Evolutionary conservation across 2,888 invertebrate species (phyloP).

Genomic region (Resseliella maxima): DNA sequence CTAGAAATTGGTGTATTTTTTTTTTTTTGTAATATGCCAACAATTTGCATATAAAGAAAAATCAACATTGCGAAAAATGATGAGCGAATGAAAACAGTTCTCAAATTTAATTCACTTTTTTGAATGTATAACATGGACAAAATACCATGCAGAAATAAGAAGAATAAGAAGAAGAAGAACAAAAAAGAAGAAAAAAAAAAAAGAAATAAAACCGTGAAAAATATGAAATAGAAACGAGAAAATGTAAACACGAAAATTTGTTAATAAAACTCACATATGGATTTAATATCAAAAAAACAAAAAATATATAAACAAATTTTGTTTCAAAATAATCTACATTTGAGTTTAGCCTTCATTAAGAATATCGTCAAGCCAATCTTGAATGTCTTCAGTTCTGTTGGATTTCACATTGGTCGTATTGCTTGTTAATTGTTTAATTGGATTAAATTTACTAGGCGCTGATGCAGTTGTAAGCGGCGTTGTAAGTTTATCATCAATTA

Average conservation of each 20-base stretch:
- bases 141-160: too few relatives aligned
- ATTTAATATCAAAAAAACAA: constrained; percentile 13
- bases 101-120: too few relatives aligned
- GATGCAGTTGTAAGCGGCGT: neutral
- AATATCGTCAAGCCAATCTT: constrained; percentile 66
- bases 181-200: neutral
- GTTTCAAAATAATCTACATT: neutral
- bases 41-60: too few relatives aligned
- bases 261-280: constrained; percentile 44
- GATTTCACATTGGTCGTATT: neutral
- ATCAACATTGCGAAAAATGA: too few relatives aligned
- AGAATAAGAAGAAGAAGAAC: neutral
- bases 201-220: neutral
- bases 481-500: neutral
- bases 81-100: too few relatives aligned
- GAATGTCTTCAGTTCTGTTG: constrained; percentile 62
- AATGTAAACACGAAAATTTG: constrained; percentile 17
- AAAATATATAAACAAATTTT: neutral
- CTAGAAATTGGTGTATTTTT: too few relatives aligned
- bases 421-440: neutral
- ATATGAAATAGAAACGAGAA: neutral
- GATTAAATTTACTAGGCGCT: neutral
- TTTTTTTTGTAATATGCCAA: too few relatives aligned
- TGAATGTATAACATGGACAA: too few relatives aligned
- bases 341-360: constrained; percentile 60